A percentile compares a stretch with the other conserved stretches of the same genome.
These are phyloP conservation scores for Drosophila mercatorum DNA, from an alignment of 2,888 invertebrate species.

Conservation along the genomic window DNA sequence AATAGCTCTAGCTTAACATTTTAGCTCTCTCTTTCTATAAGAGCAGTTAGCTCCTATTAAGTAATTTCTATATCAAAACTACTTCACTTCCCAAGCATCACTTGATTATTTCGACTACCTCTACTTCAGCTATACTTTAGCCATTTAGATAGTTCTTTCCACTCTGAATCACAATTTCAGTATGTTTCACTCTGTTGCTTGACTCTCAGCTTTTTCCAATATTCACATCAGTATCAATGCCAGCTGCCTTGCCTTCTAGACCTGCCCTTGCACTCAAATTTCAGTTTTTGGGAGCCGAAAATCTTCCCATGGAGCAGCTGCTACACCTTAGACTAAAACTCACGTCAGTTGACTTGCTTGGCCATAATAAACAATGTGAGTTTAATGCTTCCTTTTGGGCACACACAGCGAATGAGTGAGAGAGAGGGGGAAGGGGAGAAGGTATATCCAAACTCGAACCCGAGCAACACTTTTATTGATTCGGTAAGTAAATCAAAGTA, in stretches of 20 bases:
- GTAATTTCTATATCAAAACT: background rate
- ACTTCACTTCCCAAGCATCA: background rate
- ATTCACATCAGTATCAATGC: conserved; percentile 20
- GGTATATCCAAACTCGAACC: background rate
- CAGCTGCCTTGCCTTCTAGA: conserved; percentile 42
- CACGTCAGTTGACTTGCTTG: conserved; percentile 44
- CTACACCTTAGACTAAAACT: conserved; percentile 14
- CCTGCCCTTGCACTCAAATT: conserved; percentile 52
- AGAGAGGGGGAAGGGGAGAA: background rate
- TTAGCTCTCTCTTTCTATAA: no score
- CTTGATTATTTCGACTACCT: background rate
- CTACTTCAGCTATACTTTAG: background rate
- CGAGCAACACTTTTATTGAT: conserved; percentile 62
- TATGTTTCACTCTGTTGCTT: background rate
- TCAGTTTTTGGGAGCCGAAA: conserved; percentile 41
- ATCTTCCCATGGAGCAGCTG: conserved; percentile 34
- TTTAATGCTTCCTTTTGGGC: conserved; percentile 63
- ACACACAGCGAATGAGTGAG: background rate
- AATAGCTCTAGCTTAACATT: no score
- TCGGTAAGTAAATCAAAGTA: conserved; percentile 70
- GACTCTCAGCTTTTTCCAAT: background rate
- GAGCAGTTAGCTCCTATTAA: background rate
- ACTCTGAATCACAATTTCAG: background rate
- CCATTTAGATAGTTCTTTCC: background rate
- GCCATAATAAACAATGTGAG: conserved; percentile 67